Evolutionary conservation across 2,113 vertebrate species (phyloP), one percentile per base, ranked within the genome.

Genomic region (Esox niger): DNA sequence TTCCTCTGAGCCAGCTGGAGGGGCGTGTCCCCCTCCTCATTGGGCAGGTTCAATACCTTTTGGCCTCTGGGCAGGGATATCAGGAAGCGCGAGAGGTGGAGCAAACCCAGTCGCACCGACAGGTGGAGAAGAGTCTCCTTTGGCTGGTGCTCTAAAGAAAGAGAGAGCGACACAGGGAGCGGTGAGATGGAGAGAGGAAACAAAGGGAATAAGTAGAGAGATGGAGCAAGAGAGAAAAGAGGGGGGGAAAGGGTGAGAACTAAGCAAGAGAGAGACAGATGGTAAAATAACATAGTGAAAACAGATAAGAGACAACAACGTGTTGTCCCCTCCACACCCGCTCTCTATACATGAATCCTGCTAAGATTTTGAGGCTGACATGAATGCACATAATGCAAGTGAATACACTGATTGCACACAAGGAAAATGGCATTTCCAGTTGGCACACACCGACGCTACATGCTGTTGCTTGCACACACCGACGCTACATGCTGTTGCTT

Each of bases 81-180:
- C 21, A 96, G 84, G 83, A 95, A 94, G 49, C 84, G 86, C 1
- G 82, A 90, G 70, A 97, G 83, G 31, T 93, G 90, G 68, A 84
- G 56, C 62, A 96, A 86, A 66, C 90, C 92, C 81, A 95, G 85
- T 65, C 89, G 92, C 75, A 89, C 85, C 1, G 92, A 83, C 30
- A 95, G 71, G 47, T 94, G 94, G 9, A 95, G 89, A 57, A 94
- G 90, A 21, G 91, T 90, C 81, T 95, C 92, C 78, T 82, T 93
- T 60, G 73, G 79, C 2, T 81, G 82, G 58, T 66, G 68, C 1
- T 87, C 92, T 91, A 79, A 27, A 61, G 1, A 62, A 8, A 73
- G 7, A 52, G 25, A 15, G 60, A 21, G 54, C 3, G 55, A 11
- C 13, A 4, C 47, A 56, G 2, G 35, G 25, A 17, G 2, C 35